Conservation (phyloP, 2,797 vertebrate genomes). For the Sarcoramphus papa region DNA sequence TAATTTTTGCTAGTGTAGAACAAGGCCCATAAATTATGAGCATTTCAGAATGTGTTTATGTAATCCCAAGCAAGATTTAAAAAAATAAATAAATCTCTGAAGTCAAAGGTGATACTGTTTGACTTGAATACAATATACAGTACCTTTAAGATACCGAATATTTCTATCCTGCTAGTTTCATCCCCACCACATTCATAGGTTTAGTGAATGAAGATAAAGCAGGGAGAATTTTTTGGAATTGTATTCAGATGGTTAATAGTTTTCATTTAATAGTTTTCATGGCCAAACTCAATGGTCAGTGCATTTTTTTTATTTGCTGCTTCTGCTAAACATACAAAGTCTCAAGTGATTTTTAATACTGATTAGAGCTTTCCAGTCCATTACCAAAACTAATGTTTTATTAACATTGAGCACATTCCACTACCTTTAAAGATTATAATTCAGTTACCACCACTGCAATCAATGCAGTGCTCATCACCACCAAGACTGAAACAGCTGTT, state of each 20-base stretch:
- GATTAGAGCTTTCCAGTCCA: conserved; percentile 29
- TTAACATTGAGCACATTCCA: conserved; percentile 13
- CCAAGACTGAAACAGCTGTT: not conserved
- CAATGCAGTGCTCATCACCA: not conserved
- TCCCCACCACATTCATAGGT: not conserved
- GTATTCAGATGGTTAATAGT: conserved; percentile 14
- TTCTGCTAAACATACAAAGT: conserved; percentile 46
- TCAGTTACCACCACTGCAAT: not conserved
- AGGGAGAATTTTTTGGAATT: conserved; percentile 1
- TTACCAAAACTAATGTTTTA: conserved; percentile 57
- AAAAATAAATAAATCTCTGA: not conserved
- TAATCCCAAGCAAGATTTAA: not conserved
- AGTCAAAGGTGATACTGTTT: not conserved
- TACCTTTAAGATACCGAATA: not conserved
- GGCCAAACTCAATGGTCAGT: conserved; percentile 41
- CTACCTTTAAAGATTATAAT: conserved; percentile 59
- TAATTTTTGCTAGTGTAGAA: not conserved
- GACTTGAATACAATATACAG: not conserved
- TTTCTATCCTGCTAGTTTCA: not conserved
- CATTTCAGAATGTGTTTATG: not conserved
- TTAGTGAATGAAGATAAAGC: not conserved
- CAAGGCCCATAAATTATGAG: not conserved
- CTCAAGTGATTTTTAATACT: conserved; percentile 57
- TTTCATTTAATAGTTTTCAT: conserved; percentile 44
- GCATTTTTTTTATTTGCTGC: conserved; percentile 33